phyloP scores from a whole-genome alignment of 2,888 invertebrate species.

The Zonitis immaculata region DNA sequence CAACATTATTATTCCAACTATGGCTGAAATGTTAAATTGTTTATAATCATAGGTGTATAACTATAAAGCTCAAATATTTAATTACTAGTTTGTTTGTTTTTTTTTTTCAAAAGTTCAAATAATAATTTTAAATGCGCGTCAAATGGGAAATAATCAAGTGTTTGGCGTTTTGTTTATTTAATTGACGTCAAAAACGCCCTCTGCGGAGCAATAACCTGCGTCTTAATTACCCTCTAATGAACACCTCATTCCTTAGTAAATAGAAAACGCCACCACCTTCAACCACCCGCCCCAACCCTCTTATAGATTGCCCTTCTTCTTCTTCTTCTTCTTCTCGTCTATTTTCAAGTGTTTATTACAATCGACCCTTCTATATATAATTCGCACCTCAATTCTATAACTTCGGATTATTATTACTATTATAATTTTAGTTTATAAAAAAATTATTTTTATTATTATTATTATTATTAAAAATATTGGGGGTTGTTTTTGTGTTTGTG shows the following conservation, averaged over 20 bases:
- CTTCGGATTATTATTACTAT: too few species aligned
- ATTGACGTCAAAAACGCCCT: conserved; percentile 38
- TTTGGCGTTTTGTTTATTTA: conserved; percentile 35
- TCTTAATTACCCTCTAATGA: conserved; percentile 43
- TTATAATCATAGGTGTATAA: too few species aligned
- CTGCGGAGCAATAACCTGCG: conserved; percentile 39
- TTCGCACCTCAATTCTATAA: too few species aligned
- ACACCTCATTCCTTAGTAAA: conserved; percentile 32
- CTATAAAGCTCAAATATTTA: too few species aligned
- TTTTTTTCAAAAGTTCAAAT: too few species aligned
- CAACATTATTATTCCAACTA: conserved; percentile 26
- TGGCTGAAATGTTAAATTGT: not conserved
- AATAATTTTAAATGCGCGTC: not conserved
- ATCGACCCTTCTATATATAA: conserved; percentile 13
- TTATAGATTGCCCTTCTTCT: too few species aligned
- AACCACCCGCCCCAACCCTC: not conserved
- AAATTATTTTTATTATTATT: conserved; percentile 16
- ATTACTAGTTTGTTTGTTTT: too few species aligned
- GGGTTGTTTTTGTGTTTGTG: not conserved
- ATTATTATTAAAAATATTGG: not conserved
- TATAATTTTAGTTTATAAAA: too few species aligned
- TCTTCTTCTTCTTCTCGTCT: too few species aligned
- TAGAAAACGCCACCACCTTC: too few species aligned
- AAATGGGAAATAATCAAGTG: conserved; percentile 29
- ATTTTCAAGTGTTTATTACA: not conserved